phyloP scores from a whole-genome alignment of 2,888 invertebrate genomes.

The Temnothorax ravouxi region DNA sequence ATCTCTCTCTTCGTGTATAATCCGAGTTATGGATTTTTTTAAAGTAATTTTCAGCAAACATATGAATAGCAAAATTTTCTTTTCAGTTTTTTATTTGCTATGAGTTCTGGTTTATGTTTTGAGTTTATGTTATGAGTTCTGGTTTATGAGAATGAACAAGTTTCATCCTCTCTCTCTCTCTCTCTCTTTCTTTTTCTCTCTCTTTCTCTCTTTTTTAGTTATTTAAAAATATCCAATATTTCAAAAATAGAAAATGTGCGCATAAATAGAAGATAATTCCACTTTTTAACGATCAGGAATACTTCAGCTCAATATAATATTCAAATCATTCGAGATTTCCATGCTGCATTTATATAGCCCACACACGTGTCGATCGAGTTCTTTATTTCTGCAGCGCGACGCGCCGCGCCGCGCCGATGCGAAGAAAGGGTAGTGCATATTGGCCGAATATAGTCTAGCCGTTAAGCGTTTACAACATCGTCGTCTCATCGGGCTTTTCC shows the following conservation, averaged over 20 bases:
- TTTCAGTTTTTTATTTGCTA: neutral
- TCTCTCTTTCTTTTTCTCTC: neutral
- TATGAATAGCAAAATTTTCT: neutral
- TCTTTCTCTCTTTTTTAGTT: neutral
- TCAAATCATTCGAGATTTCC: neutral
- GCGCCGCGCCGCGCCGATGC: neutral
- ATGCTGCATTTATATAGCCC: neutral
- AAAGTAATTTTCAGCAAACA: neutral
- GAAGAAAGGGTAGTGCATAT: slow-evolving; percentile 13
- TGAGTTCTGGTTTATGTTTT: neutral
- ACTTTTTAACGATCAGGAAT: neutral
- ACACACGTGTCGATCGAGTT: neutral
- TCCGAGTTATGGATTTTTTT: neutral
- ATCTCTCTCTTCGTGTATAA: neutral
- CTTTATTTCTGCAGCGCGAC: neutral
- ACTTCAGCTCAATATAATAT: neutral
- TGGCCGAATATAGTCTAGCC: slow-evolving; percentile 39
- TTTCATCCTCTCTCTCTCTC: neutral
- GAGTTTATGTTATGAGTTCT: no score
- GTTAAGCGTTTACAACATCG: slow-evolving; percentile 31
- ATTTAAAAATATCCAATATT: slow-evolving; percentile 4
- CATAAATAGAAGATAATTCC: neutral
- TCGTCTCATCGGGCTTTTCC: neutral
- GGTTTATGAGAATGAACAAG: neutral
- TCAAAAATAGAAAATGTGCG: neutral